phyloP scores from a whole-genome alignment of 2,797 vertebrate genomes.

The Squalus acanthias region DNA sequence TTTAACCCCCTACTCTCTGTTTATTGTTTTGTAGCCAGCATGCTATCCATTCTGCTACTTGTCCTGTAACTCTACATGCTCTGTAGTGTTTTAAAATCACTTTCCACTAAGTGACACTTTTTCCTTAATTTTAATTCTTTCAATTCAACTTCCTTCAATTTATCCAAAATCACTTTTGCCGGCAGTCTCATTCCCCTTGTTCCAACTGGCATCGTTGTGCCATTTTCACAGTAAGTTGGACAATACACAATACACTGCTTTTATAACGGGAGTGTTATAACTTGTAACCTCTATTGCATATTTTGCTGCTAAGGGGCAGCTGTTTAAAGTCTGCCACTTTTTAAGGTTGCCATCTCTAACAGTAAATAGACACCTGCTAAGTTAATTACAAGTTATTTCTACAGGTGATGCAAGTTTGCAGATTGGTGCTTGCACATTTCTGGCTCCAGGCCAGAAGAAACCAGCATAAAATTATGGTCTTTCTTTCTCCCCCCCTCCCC shows the following conservation, averaged over 20 bases:
- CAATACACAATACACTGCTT: too few relatives aligned
- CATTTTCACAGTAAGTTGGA: not conserved
- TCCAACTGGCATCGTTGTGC: not conserved
- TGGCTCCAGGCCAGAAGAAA: not conserved
- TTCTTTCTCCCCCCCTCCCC: too few relatives aligned
- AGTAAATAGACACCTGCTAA: not conserved
- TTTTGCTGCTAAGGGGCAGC: not conserved
- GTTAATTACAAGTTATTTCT: not conserved
- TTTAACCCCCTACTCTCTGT: too few relatives aligned
- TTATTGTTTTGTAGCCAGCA: too few relatives aligned
- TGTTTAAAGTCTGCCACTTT: not conserved
- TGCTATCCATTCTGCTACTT: not conserved
- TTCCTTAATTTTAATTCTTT: not conserved
- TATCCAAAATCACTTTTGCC: not conserved
- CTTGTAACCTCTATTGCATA: not conserved
- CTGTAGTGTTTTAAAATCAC: not conserved
- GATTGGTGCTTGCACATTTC: not conserved
- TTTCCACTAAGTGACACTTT: not conserved
- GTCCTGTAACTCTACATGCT: not conserved
- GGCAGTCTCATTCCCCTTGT: not conserved
- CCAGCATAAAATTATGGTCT: not conserved
- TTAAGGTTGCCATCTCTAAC: not conserved
- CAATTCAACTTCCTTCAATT: not conserved
- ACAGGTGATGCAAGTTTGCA: not conserved
- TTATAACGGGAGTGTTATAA: not conserved